Base-by-base conservation (phyloP, 2,888 invertebrate species). In the Sylvicola cinctus region DNA sequence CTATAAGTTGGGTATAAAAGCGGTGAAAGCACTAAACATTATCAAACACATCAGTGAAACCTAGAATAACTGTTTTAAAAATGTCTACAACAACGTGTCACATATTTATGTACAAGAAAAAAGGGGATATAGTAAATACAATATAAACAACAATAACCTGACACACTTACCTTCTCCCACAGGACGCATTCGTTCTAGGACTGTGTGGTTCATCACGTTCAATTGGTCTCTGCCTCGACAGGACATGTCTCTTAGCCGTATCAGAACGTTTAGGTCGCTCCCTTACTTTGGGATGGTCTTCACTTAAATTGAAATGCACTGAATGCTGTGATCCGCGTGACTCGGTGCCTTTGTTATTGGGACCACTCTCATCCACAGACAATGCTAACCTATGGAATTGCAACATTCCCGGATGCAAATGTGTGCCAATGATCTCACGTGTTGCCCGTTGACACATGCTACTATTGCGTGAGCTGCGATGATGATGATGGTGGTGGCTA, bases 351-450 rank as follows among this genome's bases (percentile, higher is more conserved):
- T 20, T 20, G 20, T 20, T 4, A 4, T 20, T 4, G 20, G 20
- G 20, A 20, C 66, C 64, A 3, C 74, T 72, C 55, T 80, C 80
- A 51, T 84, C 84, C 38, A 84, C 79, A 36, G 81, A 81, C 39
- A 83, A 60, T 15, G 84, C 81, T 57, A 84, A 80, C 52, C 83
- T 70, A 37, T 53, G 51, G 11, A 49, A 45, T 36, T 77, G 74
- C 32, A 80, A 62, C 23, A 70, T 54, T 15, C 65, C 62, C 1
- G 75, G 73, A 49, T 71, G 72, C 16, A 74, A 54, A 28, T 71
- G 51, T 0, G 66, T 61, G 40, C 63, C 63, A 2, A 20, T 16
- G 4, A 15, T 23, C 14, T 14, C 32, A 17, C 31, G 33, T 3
- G 49, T 20, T 4, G 20, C 20, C 5, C 20, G 20, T 8, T 20